Evolutionary conservation across 2,113 vertebrate genomes (phyloP).

Genomic region (Natator depressus): DNA sequence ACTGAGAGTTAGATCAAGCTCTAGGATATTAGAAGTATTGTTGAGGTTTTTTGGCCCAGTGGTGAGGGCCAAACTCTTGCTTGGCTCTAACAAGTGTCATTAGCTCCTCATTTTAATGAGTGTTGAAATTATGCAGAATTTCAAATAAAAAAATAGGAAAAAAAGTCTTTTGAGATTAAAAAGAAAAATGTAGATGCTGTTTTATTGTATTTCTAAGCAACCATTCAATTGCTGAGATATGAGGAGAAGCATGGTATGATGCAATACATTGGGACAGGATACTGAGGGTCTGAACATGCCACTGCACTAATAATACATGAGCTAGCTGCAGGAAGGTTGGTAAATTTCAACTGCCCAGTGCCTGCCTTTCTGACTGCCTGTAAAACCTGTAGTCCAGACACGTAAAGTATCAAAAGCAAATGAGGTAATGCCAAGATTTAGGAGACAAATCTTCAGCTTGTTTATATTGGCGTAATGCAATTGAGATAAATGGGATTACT

Average conservation of each 20-base stretch:
- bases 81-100: neutral
- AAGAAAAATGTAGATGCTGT: neutral
- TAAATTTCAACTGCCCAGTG: neutral
- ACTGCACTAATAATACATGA: neutral
- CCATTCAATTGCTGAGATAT: neutral
- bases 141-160: neutral
- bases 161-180: neutral
- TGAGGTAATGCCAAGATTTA: neutral
- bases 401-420: neutral
- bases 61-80: neutral
- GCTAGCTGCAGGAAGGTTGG: neutral
- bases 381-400: neutral
- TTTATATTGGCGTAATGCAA: neutral
- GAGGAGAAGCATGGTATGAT: neutral
- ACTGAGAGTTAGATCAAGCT: accelerated
- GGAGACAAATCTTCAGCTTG: neutral
- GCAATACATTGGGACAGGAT: neutral
- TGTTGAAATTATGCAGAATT: neutral
- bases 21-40: accelerated
- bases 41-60: neutral
- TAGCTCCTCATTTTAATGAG: neutral
- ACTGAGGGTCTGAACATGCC: neutral
- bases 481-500: neutral
- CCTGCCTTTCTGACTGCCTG: neutral
- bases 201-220: neutral